Evolutionary conservation across 2,113 vertebrate genomes (phyloP).

Genomic region (Gymnorhina tibicen): DNA sequence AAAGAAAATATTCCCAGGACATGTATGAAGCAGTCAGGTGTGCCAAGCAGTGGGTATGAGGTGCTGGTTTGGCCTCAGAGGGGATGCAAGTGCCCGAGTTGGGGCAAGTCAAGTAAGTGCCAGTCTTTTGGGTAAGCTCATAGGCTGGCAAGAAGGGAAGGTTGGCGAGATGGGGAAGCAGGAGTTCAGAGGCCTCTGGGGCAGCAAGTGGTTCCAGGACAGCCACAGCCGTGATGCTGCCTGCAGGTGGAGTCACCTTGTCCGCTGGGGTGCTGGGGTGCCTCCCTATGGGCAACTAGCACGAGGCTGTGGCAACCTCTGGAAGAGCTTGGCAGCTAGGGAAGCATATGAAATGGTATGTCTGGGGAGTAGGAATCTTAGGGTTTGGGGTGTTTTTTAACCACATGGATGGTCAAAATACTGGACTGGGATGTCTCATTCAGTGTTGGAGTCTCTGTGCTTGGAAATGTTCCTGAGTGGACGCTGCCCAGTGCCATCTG

Average conservation of each 20-base stretch:
- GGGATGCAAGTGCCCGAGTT: rapidly evolving
- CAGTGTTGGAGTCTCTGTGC: background rate
- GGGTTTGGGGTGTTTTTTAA: rapidly evolving
- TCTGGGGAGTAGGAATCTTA: background rate
- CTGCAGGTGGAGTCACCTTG: background rate
- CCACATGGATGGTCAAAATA: background rate
- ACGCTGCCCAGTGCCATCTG: rapidly evolving
- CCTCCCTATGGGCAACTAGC: background rate
- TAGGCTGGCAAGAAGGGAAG: background rate
- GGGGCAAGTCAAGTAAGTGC: background rate
- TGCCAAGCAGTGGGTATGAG: rapidly evolving
- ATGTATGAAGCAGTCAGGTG: rapidly evolving
- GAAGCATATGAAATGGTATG: background rate
- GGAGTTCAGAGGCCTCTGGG: background rate
- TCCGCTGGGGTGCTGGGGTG: rapidly evolving
- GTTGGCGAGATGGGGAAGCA: background rate
- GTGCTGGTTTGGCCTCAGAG: rapidly evolving
- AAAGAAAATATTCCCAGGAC: background rate
- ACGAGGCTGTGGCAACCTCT: background rate
- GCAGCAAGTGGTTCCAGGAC: background rate
- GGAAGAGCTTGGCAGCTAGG: background rate
- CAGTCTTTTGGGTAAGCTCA: rapidly evolving
- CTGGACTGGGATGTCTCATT: rapidly evolving
- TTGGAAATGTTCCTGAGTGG: background rate
- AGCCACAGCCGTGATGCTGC: background rate